Percentiles rank a stretch among this genome's conserved stretches.
phyloP scores from a whole-genome alignment of 2,888 invertebrate genomes.

The Sminthurides aquaticus region DNA sequence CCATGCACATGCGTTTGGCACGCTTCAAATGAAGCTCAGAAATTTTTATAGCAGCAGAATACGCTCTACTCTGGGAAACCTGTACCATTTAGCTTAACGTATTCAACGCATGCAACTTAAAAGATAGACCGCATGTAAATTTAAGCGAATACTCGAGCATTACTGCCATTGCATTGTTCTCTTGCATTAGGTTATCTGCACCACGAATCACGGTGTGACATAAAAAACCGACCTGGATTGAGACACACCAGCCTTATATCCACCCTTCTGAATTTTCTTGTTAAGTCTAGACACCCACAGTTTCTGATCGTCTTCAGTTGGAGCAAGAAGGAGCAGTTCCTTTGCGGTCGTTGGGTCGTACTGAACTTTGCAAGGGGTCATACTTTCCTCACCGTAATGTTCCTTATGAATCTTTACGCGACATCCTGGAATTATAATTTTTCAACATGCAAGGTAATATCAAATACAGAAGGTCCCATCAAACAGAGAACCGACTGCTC shows the following conservation, averaged over 20 bases:
- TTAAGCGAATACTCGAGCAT: too few species aligned
- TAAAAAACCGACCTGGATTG: conserved; percentile 40
- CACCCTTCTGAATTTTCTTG: conserved; percentile 85
- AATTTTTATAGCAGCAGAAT: too few species aligned
- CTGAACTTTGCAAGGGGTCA: conserved; percentile 89
- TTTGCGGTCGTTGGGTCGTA: conserved; percentile 89
- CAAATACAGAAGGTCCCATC: too few species aligned
- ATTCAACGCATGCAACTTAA: too few species aligned
- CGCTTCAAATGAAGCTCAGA: too few species aligned
- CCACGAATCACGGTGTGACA: conserved; percentile 13
- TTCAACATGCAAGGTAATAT: background rate
- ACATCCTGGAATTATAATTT: conserved; percentile 62
- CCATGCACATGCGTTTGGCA: too few species aligned
- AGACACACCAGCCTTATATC: conserved; percentile 63
- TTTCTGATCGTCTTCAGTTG: conserved; percentile 77
- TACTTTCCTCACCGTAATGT: conserved; percentile 54
- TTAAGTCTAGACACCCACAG: conserved; percentile 86
- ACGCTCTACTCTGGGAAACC: too few species aligned
- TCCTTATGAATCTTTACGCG: conserved; percentile 96
- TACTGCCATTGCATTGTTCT: background rate
- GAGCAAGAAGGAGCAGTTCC: conserved; percentile 83
- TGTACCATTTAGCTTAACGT: too few species aligned
- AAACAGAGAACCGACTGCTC: too few species aligned
- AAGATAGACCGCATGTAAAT: too few species aligned
- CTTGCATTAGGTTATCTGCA: background rate